A percentile compares a stretch with the other conserved stretches of the same genome.
phyloP scores from a whole-genome alignment of 2,888 invertebrate species.

The Caprella mutica region DNA sequence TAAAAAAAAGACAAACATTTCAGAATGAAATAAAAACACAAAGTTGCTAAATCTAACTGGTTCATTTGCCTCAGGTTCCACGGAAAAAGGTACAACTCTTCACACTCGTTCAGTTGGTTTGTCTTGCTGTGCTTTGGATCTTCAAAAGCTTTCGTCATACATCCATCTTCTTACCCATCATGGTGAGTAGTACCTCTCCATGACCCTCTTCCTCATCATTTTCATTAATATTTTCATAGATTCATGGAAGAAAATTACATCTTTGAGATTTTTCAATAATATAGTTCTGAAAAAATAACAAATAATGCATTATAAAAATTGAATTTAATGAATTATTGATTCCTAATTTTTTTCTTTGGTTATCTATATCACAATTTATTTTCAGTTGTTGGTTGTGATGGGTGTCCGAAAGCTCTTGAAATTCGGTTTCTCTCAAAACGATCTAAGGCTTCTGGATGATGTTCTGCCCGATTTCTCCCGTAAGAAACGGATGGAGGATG shows the following conservation, averaged over 20 bases:
- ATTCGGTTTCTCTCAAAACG: slow-evolving; percentile 45
- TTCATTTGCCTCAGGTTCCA: slow-evolving; percentile 42
- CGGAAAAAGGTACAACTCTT: slow-evolving; percentile 45
- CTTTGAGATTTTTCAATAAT: no score
- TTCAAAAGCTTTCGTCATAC: slow-evolving; percentile 46
- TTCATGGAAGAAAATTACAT: no score
- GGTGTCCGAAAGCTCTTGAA: slow-evolving; percentile 48
- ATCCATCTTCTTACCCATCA: slow-evolving; percentile 49
- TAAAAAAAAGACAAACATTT: no score
- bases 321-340: background rate
- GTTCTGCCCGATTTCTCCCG: slow-evolving; percentile 47
- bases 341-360: no score
- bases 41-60: no score
- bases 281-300: no score
- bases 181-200: slow-evolving; percentile 41
- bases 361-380: background rate
- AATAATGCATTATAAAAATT: background rate
- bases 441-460: slow-evolving; percentile 48
- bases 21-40: no score
- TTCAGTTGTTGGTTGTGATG: slow-evolving; percentile 48
- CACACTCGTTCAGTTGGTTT: slow-evolving; percentile 45
- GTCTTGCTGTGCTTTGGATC: slow-evolving; percentile 44
- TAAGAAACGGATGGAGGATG: slow-evolving; percentile 38
- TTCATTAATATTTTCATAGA: background rate
- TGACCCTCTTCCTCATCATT: background rate